A percentile compares a stretch with the other conserved stretches of the same genome.
These are phyloP conservation scores for Heterohyrax brucei DNA, from an alignment of 2,797 vertebrate species.

Conservation along the genomic window DNA sequence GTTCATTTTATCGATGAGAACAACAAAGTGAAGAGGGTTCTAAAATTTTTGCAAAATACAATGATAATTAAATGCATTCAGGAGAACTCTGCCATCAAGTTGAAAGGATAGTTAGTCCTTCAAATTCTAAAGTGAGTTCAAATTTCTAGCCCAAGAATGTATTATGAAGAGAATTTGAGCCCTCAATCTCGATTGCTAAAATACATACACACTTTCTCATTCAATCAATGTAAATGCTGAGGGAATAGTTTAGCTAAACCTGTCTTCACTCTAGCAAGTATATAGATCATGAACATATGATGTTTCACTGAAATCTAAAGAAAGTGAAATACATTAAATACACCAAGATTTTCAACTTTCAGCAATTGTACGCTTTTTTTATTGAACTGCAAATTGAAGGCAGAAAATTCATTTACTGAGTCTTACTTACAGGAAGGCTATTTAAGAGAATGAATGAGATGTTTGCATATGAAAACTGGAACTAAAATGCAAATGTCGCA, in stretches of 20 bases:
- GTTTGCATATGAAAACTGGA: constrained; percentile 71
- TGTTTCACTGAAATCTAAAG: constrained; percentile 58
- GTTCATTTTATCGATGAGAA: background rate
- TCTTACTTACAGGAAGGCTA: constrained; percentile 70
- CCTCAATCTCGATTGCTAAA: background rate
- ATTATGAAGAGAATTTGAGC: constrained; percentile 44
- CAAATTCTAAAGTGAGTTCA: background rate
- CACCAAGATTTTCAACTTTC: constrained; percentile 52
- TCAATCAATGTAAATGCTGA: constrained; percentile 25
- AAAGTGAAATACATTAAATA: background rate
- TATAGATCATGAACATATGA: background rate
- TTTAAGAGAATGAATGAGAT: constrained; percentile 81
- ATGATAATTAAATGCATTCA: background rate
- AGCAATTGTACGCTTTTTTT: constrained; percentile 61
- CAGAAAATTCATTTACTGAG: constrained; percentile 71
- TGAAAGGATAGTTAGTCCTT: background rate
- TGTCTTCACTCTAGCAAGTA: constrained; percentile 29
- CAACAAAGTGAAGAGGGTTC: background rate
- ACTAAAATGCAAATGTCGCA: constrained; percentile 85
- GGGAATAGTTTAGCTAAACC: background rate
- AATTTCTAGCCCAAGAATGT: background rate
- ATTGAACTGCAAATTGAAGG: constrained; percentile 62
- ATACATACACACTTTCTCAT: background rate
- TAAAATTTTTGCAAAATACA: constrained; percentile 49
- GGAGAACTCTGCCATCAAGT: background rate